A percentile compares a stretch with the other conserved stretches of the same genome.
phyloP scores from a whole-genome alignment of 2,888 invertebrate genomes.

The Dicroscelio sp. region DNA sequence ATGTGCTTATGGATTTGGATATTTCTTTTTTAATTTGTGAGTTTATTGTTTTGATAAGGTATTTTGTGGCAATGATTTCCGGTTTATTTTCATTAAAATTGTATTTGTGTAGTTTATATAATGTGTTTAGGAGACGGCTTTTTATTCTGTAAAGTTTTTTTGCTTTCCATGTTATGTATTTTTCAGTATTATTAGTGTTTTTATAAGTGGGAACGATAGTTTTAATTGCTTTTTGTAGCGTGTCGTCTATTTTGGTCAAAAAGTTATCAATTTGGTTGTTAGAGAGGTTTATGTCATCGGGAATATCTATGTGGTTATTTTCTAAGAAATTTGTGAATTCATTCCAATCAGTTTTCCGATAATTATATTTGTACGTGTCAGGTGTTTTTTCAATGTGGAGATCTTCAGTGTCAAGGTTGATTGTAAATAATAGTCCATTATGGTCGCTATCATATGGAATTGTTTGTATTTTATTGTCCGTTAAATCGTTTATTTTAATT shows the following conservation, averaged over 20 bases:
- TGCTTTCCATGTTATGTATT: neutral
- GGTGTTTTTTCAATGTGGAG: neutral
- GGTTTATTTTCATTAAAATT: neutral
- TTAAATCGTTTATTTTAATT: neutral
- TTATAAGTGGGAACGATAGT: neutral
- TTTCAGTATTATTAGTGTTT: neutral
- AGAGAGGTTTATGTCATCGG: slow-evolving; percentile 3
- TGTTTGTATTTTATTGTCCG: neutral
- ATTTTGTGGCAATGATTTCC: neutral
- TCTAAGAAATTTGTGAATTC: neutral
- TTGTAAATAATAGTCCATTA: neutral
- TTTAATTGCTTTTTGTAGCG: neutral
- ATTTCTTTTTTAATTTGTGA: neutral
- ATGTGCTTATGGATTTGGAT: neutral
- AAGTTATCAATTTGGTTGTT: slow-evolving; percentile 6
- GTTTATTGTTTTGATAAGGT: neutral
- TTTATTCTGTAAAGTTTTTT: slow-evolving; percentile 10
- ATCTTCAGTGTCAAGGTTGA: neutral
- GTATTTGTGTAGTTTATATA: neutral
- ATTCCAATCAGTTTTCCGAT: neutral
- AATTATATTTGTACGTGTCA: neutral
- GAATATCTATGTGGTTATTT: neutral
- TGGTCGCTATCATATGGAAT: slow-evolving; percentile 37
- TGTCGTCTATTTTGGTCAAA: neutral
- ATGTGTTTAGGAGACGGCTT: neutral